phyloP scores from a whole-genome alignment of 2,797 vertebrate species.

The Aythya fuligula region DNA sequence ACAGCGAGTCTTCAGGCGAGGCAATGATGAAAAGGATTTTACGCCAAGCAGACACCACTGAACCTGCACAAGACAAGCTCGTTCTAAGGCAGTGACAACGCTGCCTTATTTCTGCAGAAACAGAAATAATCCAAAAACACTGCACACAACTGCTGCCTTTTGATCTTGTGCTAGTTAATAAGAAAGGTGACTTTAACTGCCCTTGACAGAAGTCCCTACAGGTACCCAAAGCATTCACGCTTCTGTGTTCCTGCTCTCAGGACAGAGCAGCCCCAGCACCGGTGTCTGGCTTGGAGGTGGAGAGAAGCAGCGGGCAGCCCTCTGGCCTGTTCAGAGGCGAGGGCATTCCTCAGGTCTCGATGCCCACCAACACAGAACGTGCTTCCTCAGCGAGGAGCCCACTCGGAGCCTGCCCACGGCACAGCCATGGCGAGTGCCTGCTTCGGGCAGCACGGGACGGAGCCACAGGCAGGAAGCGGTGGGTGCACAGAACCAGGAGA shows the following conservation, averaged over 20 bases:
- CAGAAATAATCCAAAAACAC: neutral
- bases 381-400: neutral
- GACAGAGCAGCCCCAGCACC: accelerated
- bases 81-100: neutral
- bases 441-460: neutral
- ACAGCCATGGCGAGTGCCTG: neutral
- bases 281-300: neutral
- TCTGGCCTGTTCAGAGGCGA: accelerated
- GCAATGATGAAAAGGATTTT: neutral
- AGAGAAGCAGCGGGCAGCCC: neutral
- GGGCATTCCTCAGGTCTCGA: accelerated
- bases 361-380: accelerated
- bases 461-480: accelerated
- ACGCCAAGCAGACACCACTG: neutral
- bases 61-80: neutral
- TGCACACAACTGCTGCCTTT: neutral
- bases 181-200: neutral
- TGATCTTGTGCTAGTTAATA: neutral
- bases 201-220: neutral
- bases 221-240: accelerated
- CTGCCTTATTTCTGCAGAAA: neutral
- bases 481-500: neutral
- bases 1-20: neutral
- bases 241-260: neutral
- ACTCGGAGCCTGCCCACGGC: accelerated